phyloP scores from a whole-genome alignment of 2,113 vertebrate species.

The Bostrychus sinensis region DNA sequence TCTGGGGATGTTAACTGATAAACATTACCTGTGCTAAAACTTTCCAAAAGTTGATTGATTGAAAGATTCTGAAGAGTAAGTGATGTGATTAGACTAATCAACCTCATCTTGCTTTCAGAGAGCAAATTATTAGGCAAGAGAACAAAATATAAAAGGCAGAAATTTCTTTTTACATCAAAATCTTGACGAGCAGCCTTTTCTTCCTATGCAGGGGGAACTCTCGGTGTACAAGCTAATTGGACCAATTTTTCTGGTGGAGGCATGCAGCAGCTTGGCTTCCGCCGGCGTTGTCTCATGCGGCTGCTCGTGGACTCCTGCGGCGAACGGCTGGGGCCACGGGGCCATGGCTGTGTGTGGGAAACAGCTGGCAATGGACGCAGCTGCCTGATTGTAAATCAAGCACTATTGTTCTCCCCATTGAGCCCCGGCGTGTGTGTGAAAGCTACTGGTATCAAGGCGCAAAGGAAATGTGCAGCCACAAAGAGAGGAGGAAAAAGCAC shows the following conservation, averaged over 20 bases:
- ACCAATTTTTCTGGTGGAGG: slow-evolving; percentile 57
- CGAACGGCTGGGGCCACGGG: slow-evolving; percentile 54
- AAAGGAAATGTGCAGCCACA: slow-evolving; percentile 48
- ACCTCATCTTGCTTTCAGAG: slow-evolving; percentile 29
- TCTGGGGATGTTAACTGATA: too few species aligned
- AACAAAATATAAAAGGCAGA: neutral
- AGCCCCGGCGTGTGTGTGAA: slow-evolving; percentile 22
- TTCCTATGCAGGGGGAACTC: slow-evolving; percentile 16
- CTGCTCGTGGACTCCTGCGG: slow-evolving; percentile 64
- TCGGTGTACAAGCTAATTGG: slow-evolving; percentile 65
- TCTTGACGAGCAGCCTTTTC: neutral
- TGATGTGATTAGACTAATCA: slow-evolving; percentile 45
- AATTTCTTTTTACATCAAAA: slow-evolving; percentile 3
- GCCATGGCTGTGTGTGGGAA: slow-evolving; percentile 38
- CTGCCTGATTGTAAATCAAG: slow-evolving; percentile 78
- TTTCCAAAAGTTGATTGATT: neutral
- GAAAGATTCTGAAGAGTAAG: neutral
- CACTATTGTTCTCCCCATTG: slow-evolving; percentile 61
- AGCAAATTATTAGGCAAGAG: neutral
- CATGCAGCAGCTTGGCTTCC: slow-evolving; percentile 52
- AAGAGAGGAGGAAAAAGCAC: slow-evolving; percentile 48
- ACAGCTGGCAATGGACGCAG: slow-evolving; percentile 75
- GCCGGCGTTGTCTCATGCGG: slow-evolving; percentile 56
- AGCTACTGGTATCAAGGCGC: slow-evolving; percentile 44
- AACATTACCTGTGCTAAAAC: too few species aligned